Conservation (phyloP, 2,797 vertebrate species). For the Florisuga fusca region DNA sequence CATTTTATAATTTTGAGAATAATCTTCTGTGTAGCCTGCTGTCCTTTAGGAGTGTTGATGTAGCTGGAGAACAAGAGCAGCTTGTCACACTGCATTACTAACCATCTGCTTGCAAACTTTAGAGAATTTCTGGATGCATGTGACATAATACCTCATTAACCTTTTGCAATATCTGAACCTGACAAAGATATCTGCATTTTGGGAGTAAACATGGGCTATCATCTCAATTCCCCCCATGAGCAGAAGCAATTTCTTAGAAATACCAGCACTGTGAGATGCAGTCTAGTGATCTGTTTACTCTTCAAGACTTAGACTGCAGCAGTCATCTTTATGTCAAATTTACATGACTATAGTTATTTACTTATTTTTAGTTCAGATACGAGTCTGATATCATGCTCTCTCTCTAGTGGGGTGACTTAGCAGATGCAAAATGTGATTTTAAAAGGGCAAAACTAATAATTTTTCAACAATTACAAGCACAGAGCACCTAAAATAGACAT, state of each 20-base stretch:
- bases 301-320: background rate
- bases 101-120: background rate
- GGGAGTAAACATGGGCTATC: background rate
- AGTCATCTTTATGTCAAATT: background rate
- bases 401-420: background rate
- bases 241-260: slow-evolving; percentile 1
- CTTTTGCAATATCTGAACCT: slow-evolving; percentile 16
- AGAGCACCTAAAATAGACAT: background rate
- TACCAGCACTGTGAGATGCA: background rate
- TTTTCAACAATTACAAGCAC: background rate
- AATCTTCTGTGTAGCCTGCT: background rate
- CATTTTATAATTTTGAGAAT: slow-evolving; percentile 27
- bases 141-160: slow-evolving; percentile 28
- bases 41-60: slow-evolving; percentile 30
- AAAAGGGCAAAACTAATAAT: background rate
- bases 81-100: slow-evolving; percentile 36
- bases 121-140: background rate
- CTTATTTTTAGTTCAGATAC: background rate
- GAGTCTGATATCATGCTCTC: background rate
- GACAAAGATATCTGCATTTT: slow-evolving; percentile 3
- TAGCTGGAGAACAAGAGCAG: slow-evolving; percentile 34
- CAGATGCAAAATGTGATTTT: background rate
- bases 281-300: background rate
- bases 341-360: background rate
- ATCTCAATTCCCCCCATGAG: background rate